phyloP scores from a whole-genome alignment of 2,888 invertebrate species.

The Taenaris catops region DNA sequence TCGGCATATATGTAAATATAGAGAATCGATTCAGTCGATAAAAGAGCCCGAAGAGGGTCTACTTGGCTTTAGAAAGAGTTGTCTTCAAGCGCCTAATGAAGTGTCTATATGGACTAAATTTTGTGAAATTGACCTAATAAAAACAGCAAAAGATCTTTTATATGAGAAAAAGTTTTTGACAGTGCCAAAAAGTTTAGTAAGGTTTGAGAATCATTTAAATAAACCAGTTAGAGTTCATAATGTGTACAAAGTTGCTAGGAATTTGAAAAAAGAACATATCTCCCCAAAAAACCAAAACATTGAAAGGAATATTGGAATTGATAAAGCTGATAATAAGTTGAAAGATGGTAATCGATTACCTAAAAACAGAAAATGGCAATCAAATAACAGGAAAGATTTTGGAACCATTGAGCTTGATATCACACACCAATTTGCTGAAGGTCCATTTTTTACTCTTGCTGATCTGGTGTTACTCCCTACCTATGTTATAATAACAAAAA shows the following conservation, averaged over 20 bases:
- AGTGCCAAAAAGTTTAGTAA: slow-evolving; percentile 84
- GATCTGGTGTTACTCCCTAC: slow-evolving; percentile 90
- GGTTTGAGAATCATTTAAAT: slow-evolving; percentile 91
- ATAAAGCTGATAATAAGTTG: slow-evolving; percentile 11
- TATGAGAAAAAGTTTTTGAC: slow-evolving; percentile 30
- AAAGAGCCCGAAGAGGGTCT: slow-evolving; percentile 71
- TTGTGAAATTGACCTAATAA: slow-evolving; percentile 91
- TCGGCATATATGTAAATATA: slow-evolving; percentile 52
- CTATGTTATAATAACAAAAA: slow-evolving; percentile 80
- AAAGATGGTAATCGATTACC: slow-evolving; percentile 31
- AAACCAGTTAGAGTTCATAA: slow-evolving; percentile 93
- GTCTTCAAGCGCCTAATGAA: slow-evolving; percentile 91
- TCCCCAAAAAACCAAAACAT: not conserved
- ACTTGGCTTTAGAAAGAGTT: slow-evolving; percentile 89
- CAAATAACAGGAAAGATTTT: slow-evolving; percentile 51
- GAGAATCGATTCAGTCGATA: slow-evolving; percentile 24
- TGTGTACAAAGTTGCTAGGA: slow-evolving; percentile 86
- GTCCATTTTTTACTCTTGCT: slow-evolving; percentile 88
- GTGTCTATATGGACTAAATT: slow-evolving; percentile 94
- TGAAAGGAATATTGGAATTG: slow-evolving; percentile 16
- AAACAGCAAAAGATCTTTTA: slow-evolving; percentile 73
- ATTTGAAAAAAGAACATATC: slow-evolving; percentile 57
- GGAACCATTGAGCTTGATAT: slow-evolving; percentile 70
- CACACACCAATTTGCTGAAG: slow-evolving; percentile 90
- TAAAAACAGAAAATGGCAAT: slow-evolving; percentile 73